Percentiles rank a stretch among this genome's conserved stretches.
Evolutionary conservation across 2,888 invertebrate species (phyloP).

Genomic region (Falcaria lacertinaria): DNA sequence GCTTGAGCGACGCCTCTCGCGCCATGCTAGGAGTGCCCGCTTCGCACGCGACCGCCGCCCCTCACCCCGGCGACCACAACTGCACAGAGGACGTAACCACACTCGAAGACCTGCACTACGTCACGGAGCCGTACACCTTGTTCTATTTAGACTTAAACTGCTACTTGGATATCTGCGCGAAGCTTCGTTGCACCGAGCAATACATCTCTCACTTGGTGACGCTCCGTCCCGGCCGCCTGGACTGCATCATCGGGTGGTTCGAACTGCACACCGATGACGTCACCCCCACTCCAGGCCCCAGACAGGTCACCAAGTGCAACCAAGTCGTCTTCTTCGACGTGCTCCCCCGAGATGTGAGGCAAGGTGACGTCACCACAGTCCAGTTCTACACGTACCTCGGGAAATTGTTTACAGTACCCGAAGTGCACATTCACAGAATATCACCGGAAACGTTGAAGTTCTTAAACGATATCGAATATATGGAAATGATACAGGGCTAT

Average conservation of each 20-base stretch:
- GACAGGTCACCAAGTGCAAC: constrained; percentile 39
- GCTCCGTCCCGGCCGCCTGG: constrained; percentile 11
- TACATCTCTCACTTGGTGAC: not conserved
- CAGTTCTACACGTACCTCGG: constrained; percentile 2
- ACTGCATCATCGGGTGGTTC: constrained; percentile 81
- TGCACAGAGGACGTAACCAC: constrained; percentile 14
- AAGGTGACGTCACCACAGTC: not conserved
- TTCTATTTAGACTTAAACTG: constrained; percentile 19
- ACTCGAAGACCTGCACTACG: constrained; percentile 15
- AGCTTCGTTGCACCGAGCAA: not conserved
- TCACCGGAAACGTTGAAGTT: constrained; percentile 3
- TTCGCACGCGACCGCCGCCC: not conserved
- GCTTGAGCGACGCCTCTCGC: not conserved
- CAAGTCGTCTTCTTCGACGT: constrained; percentile 15
- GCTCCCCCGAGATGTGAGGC: constrained; percentile 3
- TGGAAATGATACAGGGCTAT: constrained; percentile 10
- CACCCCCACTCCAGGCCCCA: constrained; percentile 75
- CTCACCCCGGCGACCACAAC: constrained; percentile 1
- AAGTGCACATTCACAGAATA: not conserved
- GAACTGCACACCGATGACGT: constrained; percentile 79
- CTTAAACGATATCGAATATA: constrained; percentile 15
- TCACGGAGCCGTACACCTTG: constrained; percentile 14
- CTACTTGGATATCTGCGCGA: constrained; percentile 5
- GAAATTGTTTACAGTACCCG: not conserved
- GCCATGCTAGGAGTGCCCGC: not conserved